Conservation (phyloP, 1,140 invertebrate genomes). For the Lepidotrigona ventralis region DNA sequence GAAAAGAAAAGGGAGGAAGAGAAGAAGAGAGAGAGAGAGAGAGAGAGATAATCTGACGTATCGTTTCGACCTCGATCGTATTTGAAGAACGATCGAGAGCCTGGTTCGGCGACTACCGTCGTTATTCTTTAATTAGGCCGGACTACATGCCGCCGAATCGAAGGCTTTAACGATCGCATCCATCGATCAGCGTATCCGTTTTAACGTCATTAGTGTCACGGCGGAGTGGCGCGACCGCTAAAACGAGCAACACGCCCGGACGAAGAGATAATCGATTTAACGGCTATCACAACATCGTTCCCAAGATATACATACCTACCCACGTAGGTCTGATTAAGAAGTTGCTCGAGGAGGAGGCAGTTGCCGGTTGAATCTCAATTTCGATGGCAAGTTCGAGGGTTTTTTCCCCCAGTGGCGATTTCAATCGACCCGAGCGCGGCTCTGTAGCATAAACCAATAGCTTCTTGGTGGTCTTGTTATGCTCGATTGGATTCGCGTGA, state of each 20-base stretch:
- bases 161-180: constrained; percentile 34
- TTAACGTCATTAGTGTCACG: constrained; percentile 55
- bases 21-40: neutral
- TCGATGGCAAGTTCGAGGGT: neutral
- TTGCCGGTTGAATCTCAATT: neutral
- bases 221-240: constrained; percentile 13
- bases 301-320: neutral
- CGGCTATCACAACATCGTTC: constrained; percentile 40
- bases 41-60: constrained; percentile 5
- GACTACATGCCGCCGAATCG: constrained; percentile 33
- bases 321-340: neutral
- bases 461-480: too few species aligned
- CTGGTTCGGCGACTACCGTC: constrained; percentile 39
- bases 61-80: constrained; percentile 44
- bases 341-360: neutral
- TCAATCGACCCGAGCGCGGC: neutral
- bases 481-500: too few species aligned
- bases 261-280: constrained; percentile 32
- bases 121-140: constrained; percentile 59
- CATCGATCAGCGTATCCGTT: constrained; percentile 50
- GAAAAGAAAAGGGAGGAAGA: neutral
- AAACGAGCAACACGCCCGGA: constrained; percentile 11
- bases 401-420: neutral
- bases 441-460: too few species aligned
- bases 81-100: constrained; percentile 47